Base-by-base conservation (phyloP, 2,888 invertebrate genomes). In the Azorinus chamasolen region DNA sequence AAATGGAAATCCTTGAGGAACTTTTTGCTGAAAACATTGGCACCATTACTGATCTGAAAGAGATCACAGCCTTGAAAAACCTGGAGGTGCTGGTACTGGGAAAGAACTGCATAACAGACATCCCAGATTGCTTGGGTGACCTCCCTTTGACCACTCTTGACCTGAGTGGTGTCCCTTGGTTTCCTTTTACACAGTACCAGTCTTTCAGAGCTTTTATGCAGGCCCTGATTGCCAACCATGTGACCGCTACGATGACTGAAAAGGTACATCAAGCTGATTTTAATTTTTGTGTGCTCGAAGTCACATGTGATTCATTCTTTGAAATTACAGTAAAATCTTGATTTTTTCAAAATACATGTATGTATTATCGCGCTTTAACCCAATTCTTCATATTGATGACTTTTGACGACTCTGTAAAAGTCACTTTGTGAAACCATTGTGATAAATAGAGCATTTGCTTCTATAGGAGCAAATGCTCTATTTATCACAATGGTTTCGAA, bases 161-260 rank as follows among this genome's bases (percentile, higher is more conserved):
- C 53, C 72, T 91, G 64, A 86, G 88, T 37, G 90, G 90, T 57
- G 77, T 91, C 2, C 86, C 88, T 6, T 87, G 90, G 86, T 78
- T 89, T 14, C 76, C 80, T 12, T 48, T 82, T 24, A 53, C 83
- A 14, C 71, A 63, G 2, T 78, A 63, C 39, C 71, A 69, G 62
- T 78, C 78, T 1, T 71, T 61, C 58, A 54, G 59, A 24, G 77
- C 74, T 10, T 81, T 81, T 39, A 71, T 57, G 43, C 69, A 75
- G 25, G 53, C 64, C 14, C 54, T 81, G 22, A 65, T 72, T 10
- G 32, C 16, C 0, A 81, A 78, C 37, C 24, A 66, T 64, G 73
- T 78, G 43, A 78, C 75, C 16, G 66, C 22, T 10, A 48, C 50
- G 2, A 74, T 81, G 43, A 61, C 51, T 50, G 63, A 71, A n/a